Evolutionary conservation across 2,113 vertebrate genomes (phyloP).

Genomic region (Spea multiplicata): DNA sequence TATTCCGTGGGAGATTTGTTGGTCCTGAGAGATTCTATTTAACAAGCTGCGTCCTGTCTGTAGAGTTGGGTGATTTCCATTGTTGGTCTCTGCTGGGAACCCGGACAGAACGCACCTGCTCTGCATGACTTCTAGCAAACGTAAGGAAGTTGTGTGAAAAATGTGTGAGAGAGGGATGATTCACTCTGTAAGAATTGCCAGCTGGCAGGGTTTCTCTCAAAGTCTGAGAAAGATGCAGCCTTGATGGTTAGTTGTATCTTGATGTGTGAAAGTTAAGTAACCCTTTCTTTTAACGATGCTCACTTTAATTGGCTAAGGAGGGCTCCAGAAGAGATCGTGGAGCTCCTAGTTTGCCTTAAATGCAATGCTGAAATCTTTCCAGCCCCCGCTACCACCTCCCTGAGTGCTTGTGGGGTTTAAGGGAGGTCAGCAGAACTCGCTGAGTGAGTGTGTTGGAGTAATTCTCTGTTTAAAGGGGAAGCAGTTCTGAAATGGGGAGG

Average conservation of each 20-base stretch:
- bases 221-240: slow-evolving; percentile 61
- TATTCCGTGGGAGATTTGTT: slow-evolving; percentile 66
- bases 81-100: slow-evolving; percentile 80
- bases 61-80: slow-evolving; percentile 76
- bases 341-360: background rate
- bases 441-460: no score
- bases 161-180: slow-evolving; percentile 83
- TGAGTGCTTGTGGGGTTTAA: no score
- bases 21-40: slow-evolving; percentile 71
- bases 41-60: slow-evolving; percentile 92
- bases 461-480: no score
- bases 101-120: slow-evolving; percentile 89
- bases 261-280: slow-evolving; percentile 55
- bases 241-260: slow-evolving; percentile 63
- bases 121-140: slow-evolving; percentile 78
- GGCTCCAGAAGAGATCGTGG: background rate
- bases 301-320: slow-evolving; percentile 29
- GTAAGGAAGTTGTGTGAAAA: slow-evolving; percentile 81
- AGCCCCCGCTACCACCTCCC: background rate
- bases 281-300: slow-evolving; percentile 56
- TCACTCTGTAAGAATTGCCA: slow-evolving; percentile 73
- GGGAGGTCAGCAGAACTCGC: no score
- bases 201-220: slow-evolving; percentile 73
- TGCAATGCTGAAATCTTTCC: background rate
- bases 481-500: no score